phyloP scores from a whole-genome alignment of 2,888 invertebrate species.

The Drosophila neoperkinsi region DNA sequence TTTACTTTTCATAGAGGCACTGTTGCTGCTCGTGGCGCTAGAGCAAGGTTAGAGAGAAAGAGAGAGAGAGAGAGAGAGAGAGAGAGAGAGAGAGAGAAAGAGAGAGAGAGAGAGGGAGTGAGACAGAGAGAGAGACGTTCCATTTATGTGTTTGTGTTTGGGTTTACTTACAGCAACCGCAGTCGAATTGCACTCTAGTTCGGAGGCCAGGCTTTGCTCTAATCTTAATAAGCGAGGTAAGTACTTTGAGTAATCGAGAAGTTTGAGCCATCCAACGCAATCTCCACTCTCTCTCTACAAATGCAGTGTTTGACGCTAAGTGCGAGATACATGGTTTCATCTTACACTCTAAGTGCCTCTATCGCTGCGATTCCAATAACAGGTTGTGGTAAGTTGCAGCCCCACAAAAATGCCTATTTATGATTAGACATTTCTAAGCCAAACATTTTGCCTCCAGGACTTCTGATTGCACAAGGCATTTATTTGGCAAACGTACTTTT shows the following conservation, averaged over 20 bases:
- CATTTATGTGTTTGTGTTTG: not conserved
- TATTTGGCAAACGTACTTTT: not conserved
- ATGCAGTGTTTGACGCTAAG: not conserved
- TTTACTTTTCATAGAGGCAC: conserved; percentile 53
- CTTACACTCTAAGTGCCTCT: not conserved
- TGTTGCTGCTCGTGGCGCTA: conserved; percentile 23
- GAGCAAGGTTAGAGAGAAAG: not conserved
- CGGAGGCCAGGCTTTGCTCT: conserved; percentile 30
- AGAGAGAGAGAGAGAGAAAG: too few species aligned
- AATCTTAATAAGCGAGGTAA: conserved; percentile 14
- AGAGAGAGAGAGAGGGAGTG: too few species aligned
- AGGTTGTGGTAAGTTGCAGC: not conserved
- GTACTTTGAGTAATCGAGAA: conserved; percentile 1
- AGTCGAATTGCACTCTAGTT: conserved; percentile 1
- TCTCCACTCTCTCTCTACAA: not conserved
- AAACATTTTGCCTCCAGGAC: conserved; percentile 2
- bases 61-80: too few species aligned
- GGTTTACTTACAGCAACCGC: conserved; percentile 16
- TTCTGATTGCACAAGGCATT: not conserved
- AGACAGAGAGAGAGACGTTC: not conserved
- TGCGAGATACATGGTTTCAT: not conserved
- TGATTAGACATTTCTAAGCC: not conserved
- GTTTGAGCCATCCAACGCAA: not conserved
- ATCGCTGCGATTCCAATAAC: not conserved
- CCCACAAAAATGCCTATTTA: not conserved